Evolutionary conservation across 1,140 invertebrate species (phyloP).

Genomic region (Drosophila azteca): DNA sequence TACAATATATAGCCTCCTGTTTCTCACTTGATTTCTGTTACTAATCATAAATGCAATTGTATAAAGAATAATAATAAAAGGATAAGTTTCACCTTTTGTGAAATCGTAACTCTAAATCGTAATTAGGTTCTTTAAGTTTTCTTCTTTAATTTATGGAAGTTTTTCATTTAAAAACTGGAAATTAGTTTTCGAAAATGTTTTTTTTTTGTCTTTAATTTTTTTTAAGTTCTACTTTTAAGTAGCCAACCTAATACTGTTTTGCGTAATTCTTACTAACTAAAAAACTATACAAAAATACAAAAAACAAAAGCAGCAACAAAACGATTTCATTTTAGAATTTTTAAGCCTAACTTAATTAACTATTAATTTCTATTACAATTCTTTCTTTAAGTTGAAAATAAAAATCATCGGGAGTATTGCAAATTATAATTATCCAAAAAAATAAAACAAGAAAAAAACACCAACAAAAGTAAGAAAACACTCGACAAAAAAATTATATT

Average conservation of each 20-base stretch:
- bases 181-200: slow-evolving; percentile 38
- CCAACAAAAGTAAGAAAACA: slow-evolving; percentile 34
- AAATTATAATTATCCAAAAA: slow-evolving; percentile 61
- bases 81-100: slow-evolving; percentile 13
- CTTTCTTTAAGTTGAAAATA: slow-evolving; percentile 61
- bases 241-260: slow-evolving; percentile 63
- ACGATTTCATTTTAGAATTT: slow-evolving; percentile 71
- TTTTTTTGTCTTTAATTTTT: slow-evolving; percentile 26
- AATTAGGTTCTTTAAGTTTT: slow-evolving; percentile 16
- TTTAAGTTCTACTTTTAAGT: slow-evolving; percentile 51
- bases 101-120: slow-evolving; percentile 26
- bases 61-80: slow-evolving; percentile 31
- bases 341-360: slow-evolving; percentile 65
- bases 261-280: slow-evolving; percentile 49
- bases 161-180: slow-evolving; percentile 22
- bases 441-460: slow-evolving; percentile 28
- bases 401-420: slow-evolving; percentile 72
- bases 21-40: slow-evolving; percentile 30
- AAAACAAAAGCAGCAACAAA: slow-evolving; percentile 47
- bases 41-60: slow-evolving; percentile 41
- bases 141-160: slow-evolving; percentile 34
- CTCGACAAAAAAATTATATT: slow-evolving; percentile 39
- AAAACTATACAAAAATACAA: slow-evolving; percentile 5
- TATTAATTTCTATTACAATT: slow-evolving; percentile 45
- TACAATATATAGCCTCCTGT: slow-evolving; percentile 43